Evolutionary conservation across 2,888 invertebrate species (phyloP).

Genomic region (Nephrotoma flavescens): DNA sequence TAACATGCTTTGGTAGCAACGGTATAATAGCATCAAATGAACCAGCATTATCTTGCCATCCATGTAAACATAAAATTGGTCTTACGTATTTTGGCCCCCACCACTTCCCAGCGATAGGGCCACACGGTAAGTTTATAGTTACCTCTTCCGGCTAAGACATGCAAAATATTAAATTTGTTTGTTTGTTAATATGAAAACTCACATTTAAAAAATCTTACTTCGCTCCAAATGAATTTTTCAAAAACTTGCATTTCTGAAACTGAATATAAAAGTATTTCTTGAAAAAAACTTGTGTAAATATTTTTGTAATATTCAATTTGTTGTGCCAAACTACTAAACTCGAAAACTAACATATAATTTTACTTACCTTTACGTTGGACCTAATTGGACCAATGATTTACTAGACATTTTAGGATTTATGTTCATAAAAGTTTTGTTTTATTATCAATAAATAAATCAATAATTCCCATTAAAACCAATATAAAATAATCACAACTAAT

Average conservation of each 20-base stretch:
- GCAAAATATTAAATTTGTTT: not conserved
- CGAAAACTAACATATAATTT: not conserved
- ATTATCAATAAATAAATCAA: not conserved
- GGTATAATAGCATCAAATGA: constrained; percentile 58
- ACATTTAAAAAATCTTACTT: not conserved
- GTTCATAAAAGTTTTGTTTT: not conserved
- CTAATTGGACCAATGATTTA: not conserved
- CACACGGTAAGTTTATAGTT: constrained; percentile 51
- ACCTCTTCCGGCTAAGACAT: constrained; percentile 40
- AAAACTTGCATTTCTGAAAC: not conserved
- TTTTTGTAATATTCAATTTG: not conserved
- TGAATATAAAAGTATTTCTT: not conserved
- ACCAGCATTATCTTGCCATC: constrained; percentile 64
- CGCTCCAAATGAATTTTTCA: not conserved
- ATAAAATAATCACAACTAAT: not conserved
- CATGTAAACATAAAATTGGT: constrained; percentile 59
- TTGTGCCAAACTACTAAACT: not conserved
- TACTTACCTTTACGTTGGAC: not conserved
- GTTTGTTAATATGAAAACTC: not conserved
- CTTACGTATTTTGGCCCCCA: constrained; percentile 50
- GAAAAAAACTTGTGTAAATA: not conserved
- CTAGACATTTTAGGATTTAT: not conserved
- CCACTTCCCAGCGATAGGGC: constrained; percentile 51
- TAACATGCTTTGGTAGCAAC: constrained; percentile 34
- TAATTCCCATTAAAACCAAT: not conserved